phyloP scores from a whole-genome alignment of 2,113 vertebrate genomes.

The Burhinus oedicnemus region DNA sequence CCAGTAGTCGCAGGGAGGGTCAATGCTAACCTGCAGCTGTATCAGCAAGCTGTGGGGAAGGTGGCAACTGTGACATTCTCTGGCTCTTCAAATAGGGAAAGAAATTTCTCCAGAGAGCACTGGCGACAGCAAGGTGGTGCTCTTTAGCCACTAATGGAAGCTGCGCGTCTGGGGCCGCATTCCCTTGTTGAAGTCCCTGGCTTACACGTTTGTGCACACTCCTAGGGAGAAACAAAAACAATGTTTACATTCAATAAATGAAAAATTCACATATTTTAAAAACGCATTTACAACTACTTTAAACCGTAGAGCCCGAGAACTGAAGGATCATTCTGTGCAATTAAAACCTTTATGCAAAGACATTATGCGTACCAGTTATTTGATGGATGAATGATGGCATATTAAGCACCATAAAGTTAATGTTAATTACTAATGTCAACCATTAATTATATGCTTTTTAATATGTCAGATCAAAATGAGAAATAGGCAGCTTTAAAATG shows the following conservation, averaged over 20 bases:
- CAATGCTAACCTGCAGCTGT: constrained; percentile 89
- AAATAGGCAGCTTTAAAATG: constrained; percentile 73
- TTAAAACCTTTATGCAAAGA: constrained; percentile 69
- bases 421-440: constrained; percentile 84
- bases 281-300: constrained; percentile 22
- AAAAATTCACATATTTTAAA: constrained; percentile 32
- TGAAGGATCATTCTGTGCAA: constrained; percentile 56
- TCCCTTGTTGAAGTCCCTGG: constrained; percentile 69
- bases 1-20: background rate
- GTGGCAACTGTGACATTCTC: constrained; percentile 85
- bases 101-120: constrained; percentile 91
- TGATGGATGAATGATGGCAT: constrained; percentile 81
- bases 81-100: constrained; percentile 90
- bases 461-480: constrained; percentile 78
- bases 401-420: constrained; percentile 83
- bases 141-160: constrained; percentile 85
- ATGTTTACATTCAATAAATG: constrained; percentile 14
- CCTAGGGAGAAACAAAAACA: constrained; percentile 73
- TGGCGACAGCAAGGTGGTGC: constrained; percentile 91
- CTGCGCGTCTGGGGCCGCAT: constrained; percentile 41
- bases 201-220: constrained; percentile 81
- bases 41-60: constrained; percentile 86
- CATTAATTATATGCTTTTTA: constrained; percentile 84
- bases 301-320: constrained; percentile 15
- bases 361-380: constrained; percentile 67